Base-by-base conservation (phyloP, 1,140 invertebrate genomes). In the Hylyphantes graminicola region DNA sequence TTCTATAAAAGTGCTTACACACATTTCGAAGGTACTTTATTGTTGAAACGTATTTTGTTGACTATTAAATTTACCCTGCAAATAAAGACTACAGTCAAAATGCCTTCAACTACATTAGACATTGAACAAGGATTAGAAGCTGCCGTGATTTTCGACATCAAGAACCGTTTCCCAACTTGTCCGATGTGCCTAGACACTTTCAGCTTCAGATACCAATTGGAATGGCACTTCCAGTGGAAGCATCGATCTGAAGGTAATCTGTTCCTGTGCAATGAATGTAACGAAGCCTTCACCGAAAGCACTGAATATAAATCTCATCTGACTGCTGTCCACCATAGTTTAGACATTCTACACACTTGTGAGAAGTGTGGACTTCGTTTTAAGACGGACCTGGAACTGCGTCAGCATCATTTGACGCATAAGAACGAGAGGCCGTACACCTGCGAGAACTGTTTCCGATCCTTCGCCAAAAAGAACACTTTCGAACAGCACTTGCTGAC, bases 141-240 rank as follows among this genome's bases (percentile, higher is more conserved):
- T 35, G 35, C 35, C 35, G 35, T 35, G 1, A 35, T 35, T 35
- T 35, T 35, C 35, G 35, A 35, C 35, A 35, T 35, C 35, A 35
- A 35, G 35, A 35, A 35, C 35, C 5, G 35, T 35, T 13, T 50
- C 5, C 67, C 67, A 9, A 50, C 11, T 35, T 70, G 67, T 50
- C 67, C 67, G 35, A 70, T 13, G n/a, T 70, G 67, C 67, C 13
- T 50, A 2, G 19, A 70, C 11, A 21, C 21, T 11, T 70, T 70
- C 35, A 21, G 11, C 11, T 70, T 70, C 67, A 21, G 67, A 50
- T 70, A 70, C 21, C 67, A 70, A 48, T 50, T 70, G 50, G 67
- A 70, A 21, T 70, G 67, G 67, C 67, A 70, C 67, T 70, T 50
- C 35, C 19, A 70, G 35, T 70, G 67, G 67, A 70, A 70, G 19